Percentiles rank a stretch among this genome's conserved stretches.
These are phyloP conservation scores for Holacanthus passer DNA, from an alignment of 2,113 vertebrate genomes.

Conservation along the genomic window DNA sequence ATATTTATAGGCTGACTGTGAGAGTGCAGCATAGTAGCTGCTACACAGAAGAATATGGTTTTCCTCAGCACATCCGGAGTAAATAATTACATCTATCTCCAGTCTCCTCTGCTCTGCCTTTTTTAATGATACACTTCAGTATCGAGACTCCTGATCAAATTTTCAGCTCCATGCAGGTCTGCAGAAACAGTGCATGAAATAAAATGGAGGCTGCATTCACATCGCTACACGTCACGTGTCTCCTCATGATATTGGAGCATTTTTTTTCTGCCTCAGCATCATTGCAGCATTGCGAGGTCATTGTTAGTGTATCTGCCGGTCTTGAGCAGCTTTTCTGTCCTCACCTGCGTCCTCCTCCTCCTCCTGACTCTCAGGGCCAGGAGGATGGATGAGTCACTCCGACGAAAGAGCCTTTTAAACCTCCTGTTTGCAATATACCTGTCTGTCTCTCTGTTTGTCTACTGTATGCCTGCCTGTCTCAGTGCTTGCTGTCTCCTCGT, in stretches of 20 bases:
- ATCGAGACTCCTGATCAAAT: background rate
- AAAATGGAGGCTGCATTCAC: constrained; percentile 19
- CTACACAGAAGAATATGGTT: background rate
- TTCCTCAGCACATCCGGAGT: background rate
- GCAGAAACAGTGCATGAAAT: background rate
- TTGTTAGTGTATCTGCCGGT: background rate
- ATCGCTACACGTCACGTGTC: background rate
- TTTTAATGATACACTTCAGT: background rate
- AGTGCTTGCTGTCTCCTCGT: background rate
- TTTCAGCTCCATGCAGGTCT: background rate
- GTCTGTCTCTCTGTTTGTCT: background rate
- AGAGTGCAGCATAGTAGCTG: background rate
- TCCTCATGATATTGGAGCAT: constrained; percentile 1
- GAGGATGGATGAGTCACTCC: constrained; percentile 56
- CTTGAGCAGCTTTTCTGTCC: constrained; percentile 30
- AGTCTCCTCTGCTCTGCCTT: background rate
- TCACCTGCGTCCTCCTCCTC: constrained; percentile 45
- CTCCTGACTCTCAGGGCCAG: constrained; percentile 34
- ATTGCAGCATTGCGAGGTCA: constrained; percentile 15
- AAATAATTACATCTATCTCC: background rate
- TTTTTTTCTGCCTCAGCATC: constrained; percentile 22
- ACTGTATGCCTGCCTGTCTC: background rate
- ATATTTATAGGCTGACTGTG: background rate
- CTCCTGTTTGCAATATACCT: constrained; percentile 24
- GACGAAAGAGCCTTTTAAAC: constrained; percentile 37